Percentiles rank a stretch among this genome's conserved stretches.
phyloP scores from a whole-genome alignment of 2,797 vertebrate genomes.

The Poecile montanus region DNA sequence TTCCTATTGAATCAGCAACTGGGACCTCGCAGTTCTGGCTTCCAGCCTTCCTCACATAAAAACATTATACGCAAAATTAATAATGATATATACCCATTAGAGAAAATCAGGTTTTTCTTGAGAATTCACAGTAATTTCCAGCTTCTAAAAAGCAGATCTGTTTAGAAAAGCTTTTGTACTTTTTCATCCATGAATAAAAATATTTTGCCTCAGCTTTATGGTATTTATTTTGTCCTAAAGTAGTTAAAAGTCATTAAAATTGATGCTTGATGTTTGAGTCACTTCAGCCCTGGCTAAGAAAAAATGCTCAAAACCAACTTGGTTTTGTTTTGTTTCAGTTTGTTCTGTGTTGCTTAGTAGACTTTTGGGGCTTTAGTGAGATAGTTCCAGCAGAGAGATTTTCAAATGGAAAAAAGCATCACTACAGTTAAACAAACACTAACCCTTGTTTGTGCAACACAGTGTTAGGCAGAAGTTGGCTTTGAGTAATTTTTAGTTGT shows the following conservation, averaged over 20 bases:
- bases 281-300: neutral
- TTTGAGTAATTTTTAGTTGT: neutral
- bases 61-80: neutral
- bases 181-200: neutral
- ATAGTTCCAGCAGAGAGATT: neutral
- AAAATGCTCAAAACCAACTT: neutral
- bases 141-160: neutral
- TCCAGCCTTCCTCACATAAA: neutral
- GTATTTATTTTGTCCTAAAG: neutral
- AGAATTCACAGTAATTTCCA: neutral
- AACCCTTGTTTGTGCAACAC: neutral
- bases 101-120: neutral
- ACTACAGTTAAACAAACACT: neutral
- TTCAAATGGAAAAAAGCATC: constrained; percentile 5
- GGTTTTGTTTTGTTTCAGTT: constrained; percentile 44
- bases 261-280: neutral
- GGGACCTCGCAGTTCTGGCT: neutral
- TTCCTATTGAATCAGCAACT: neutral
- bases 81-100: neutral
- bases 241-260: neutral
- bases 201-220: neutral
- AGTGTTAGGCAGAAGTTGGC: neutral
- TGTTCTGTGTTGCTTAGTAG: constrained; percentile 48
- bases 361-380: neutral
- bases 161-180: neutral